These are phyloP conservation scores for Liodrosophila aerea DNA, from an alignment of 2,888 invertebrate genomes.

Conservation along the genomic window DNA sequence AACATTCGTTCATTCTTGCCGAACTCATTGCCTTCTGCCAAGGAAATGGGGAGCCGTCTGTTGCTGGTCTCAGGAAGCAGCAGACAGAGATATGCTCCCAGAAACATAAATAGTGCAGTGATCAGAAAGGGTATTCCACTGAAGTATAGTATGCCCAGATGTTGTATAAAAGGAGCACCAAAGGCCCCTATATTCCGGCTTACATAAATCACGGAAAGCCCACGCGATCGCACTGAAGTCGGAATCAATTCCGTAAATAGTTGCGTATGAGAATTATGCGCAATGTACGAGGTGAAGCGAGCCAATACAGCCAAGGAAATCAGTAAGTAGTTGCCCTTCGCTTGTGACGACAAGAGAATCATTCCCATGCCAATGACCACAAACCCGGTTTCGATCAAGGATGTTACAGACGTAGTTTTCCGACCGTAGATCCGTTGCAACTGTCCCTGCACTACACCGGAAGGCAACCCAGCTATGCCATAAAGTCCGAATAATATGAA, in stretches of 20 bases:
- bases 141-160: not conserved
- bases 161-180: not conserved
- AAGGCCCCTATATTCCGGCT: not conserved
- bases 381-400: too few species aligned
- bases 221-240: not conserved
- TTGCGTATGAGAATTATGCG: not conserved
- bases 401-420: not conserved
- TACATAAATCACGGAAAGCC: not conserved
- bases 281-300: constrained; percentile 48
- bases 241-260: not conserved
- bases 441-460: not conserved
- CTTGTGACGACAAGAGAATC: too few species aligned
- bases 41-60: not conserved
- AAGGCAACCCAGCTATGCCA: not conserved
- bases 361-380: too few species aligned
- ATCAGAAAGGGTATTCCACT: not conserved
- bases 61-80: not conserved
- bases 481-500: not conserved
- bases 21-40: not conserved
- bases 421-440: not conserved
- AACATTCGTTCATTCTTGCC: not conserved
- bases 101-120: not conserved
- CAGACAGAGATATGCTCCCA: not conserved
- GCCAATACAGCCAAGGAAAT: too few species aligned
- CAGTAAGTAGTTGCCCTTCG: too few species aligned